These are phyloP conservation scores for Bryconaethiops microstoma DNA, from an alignment of 2,797 vertebrate genomes.

Conservation along the genomic window DNA sequence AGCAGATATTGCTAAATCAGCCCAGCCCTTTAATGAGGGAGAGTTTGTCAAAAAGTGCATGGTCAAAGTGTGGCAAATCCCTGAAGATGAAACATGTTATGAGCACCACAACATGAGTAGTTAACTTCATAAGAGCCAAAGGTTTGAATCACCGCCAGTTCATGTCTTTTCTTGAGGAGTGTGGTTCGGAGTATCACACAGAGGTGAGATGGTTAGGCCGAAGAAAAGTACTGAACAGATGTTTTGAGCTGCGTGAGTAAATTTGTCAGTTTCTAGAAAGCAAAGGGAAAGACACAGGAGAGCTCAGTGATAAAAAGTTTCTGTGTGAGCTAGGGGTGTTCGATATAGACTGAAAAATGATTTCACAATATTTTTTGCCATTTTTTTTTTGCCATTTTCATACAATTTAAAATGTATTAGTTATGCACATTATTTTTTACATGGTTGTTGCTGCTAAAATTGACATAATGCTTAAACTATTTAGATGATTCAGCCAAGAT, in stretches of 20 bases:
- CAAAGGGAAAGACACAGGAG: constrained; percentile 26
- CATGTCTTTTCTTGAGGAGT: not conserved
- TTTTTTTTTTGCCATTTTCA: no score
- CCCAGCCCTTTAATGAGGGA: no score
- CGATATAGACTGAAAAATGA: no score
- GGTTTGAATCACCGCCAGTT: constrained; percentile 2
- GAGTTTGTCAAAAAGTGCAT: no score
- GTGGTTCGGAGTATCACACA: not conserved
- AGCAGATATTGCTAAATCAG: no score
- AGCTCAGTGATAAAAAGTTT: constrained; percentile 19
- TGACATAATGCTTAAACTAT: no score
- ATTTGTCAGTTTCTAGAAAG: constrained; percentile 38
- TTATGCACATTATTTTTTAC: no score
- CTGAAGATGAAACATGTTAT: constrained; percentile 4
- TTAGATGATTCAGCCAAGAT: no score
- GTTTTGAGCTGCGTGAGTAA: constrained; percentile 30
- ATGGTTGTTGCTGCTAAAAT: no score
- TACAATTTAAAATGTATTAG: no score
- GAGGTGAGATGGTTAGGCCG: constrained; percentile 40
- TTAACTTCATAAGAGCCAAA: not conserved
- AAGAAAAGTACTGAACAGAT: constrained; percentile 43
- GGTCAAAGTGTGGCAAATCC: not conserved
- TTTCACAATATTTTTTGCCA: no score
- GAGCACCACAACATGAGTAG: not conserved
- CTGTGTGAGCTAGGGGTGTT: constrained; percentile 8